phyloP scores from a whole-genome alignment of 2,888 invertebrate species.

The Drosophila barbarae region DNA sequence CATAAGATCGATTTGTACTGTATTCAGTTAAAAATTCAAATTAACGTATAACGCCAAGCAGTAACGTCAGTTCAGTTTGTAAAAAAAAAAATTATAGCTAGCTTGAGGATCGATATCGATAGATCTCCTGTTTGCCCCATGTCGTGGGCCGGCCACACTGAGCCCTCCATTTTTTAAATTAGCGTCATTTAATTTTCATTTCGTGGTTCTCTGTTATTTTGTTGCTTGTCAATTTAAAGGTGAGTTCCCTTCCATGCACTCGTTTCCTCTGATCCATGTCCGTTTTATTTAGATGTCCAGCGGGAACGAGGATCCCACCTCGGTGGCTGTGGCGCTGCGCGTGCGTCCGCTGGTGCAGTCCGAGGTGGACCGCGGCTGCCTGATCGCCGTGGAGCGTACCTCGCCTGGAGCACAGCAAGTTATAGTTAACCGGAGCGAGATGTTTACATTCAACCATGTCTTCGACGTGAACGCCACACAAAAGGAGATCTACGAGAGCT shows the following conservation, averaged over 20 bases:
- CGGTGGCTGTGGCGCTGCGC: constrained; percentile 85
- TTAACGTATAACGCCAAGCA: background rate
- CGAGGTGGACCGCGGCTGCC: constrained; percentile 88
- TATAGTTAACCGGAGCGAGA: constrained; percentile 84
- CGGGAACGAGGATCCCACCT: constrained; percentile 30
- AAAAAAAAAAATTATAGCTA: too few species aligned
- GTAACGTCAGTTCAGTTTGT: background rate
- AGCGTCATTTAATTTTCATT: background rate
- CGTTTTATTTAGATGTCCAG: constrained; percentile 25
- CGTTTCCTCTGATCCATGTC: too few species aligned
- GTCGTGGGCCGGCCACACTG: background rate
- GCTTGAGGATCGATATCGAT: background rate
- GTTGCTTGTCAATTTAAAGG: background rate
- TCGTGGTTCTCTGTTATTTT: background rate
- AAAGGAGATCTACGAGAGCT: constrained; percentile 85
- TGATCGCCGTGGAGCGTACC: constrained; percentile 85
- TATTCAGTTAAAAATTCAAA: background rate
- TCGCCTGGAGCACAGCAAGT: constrained; percentile 85
- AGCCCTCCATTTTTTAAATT: constrained; percentile 12
- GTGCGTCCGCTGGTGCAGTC: constrained; percentile 88
- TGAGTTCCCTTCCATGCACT: background rate
- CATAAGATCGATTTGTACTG: background rate
- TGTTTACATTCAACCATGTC: constrained; percentile 92
- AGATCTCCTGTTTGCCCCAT: background rate
- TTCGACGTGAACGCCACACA: constrained; percentile 87